Evolutionary conservation across 2,888 invertebrate species (phyloP), one percentile per base, ranked within the genome.

Genomic region (Rhingia rostrata): DNA sequence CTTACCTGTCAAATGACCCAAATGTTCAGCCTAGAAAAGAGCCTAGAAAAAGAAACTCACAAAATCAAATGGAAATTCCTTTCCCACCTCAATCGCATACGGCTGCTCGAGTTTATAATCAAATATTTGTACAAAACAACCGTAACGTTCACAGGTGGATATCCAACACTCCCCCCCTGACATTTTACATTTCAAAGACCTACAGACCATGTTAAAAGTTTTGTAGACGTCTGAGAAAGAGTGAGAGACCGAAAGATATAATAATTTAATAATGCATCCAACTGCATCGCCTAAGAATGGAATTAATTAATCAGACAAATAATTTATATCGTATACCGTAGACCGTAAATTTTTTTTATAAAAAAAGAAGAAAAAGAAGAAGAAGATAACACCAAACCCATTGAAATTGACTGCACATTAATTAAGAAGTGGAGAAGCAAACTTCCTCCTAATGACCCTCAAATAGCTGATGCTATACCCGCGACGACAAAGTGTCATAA

Each of bases 231-330:
- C 22, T 4, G 22, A 9, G 4, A 45, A 43, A 45, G 7, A 35
- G 58, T 30, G 30, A 33, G 35, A 9, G 60, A 32, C 47, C 33
- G 45, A 47, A 35, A 61, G 61, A 32, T 74, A 79, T 58, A 83
- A 83, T 83, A 83, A 83, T 79, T 83, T 79, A 64, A 83, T 84
- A 84, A 84, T 66, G 80, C 84, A 75, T 69, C 75, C 84, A 80
- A 83, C 83, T 83, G 84, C 49, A 84, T 66, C 79, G 60, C 67
- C 67, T 78, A 64, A 84, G 64, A 80, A 64, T 58, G 69, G 60
- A 84, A 80, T 84, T 80, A 84, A 80, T 84, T 84, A 84, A 84
- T 84, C 84, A 84, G 80, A 84, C 70, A 80, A 70, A 80, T 84
- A 84, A 64, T 75, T 61, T 61, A 74, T 53, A 41, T n/a, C 37